Evolutionary conservation across 1,140 invertebrate species (phyloP).

Genomic region (Drosophila simulans): DNA sequence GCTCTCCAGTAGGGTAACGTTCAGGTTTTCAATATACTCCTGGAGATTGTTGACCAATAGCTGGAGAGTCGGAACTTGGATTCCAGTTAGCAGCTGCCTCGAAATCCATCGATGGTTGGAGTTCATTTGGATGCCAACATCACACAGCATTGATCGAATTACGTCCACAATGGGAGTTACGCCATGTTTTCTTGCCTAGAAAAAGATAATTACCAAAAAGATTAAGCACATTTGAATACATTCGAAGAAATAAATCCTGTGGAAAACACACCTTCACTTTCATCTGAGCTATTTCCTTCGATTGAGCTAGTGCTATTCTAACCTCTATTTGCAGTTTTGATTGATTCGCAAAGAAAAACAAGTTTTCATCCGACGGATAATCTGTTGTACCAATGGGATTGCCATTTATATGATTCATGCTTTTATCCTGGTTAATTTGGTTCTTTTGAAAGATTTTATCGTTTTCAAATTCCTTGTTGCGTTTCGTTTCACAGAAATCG

Average conservation of each 20-base stretch:
- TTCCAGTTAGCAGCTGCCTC: slow-evolving; percentile 48
- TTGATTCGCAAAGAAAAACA: slow-evolving; percentile 92
- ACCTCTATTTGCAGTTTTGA: slow-evolving; percentile 95
- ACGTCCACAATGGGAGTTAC: slow-evolving; percentile 36
- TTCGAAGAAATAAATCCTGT: background rate
- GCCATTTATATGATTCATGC: slow-evolving; percentile 15
- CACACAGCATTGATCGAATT: slow-evolving; percentile 38
- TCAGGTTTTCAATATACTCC: slow-evolving; percentile 24
- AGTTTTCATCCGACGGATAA: slow-evolving; percentile 14
- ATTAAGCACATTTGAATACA: background rate
- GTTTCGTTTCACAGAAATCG: slow-evolving; percentile 13
- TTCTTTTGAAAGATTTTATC: slow-evolving; percentile 35
- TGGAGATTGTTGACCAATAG: slow-evolving; percentile 40
- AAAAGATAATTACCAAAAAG: background rate
- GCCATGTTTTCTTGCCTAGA: slow-evolving; percentile 33
- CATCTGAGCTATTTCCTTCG: slow-evolving; percentile 95
- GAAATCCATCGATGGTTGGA: slow-evolving; percentile 50
- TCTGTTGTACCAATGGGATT: slow-evolving; percentile 7
- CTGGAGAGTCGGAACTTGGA: slow-evolving; percentile 21
- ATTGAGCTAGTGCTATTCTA: slow-evolving; percentile 94
- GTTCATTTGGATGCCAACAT: slow-evolving; percentile 43
- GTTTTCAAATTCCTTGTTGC: slow-evolving; percentile 27
- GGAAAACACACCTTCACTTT: slow-evolving; percentile 91
- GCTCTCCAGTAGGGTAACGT: slow-evolving; percentile 33
- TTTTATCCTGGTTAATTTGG: slow-evolving; percentile 20